Percentiles rank a stretch among this genome's conserved stretches.
Evolutionary conservation across 35 echinoderm and acorn worm species (phyloP).

Genomic region (Chiridota heheva): DNA sequence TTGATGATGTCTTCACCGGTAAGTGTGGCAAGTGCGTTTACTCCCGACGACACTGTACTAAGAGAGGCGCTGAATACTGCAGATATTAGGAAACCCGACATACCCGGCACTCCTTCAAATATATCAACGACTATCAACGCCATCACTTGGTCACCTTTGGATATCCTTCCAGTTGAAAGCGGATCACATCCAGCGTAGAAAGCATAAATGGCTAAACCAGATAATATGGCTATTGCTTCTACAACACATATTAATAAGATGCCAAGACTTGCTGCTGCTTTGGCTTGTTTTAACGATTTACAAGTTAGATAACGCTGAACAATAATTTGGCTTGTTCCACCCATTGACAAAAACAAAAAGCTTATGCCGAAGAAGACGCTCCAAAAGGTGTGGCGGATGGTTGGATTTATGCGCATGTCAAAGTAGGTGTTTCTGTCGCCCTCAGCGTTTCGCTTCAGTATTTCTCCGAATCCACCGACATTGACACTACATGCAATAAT

Average conservation of each 20-base stretch:
- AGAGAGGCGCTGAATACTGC: constrained; percentile 7
- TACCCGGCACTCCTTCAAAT: constrained; percentile 1
- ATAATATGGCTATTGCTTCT: neutral
- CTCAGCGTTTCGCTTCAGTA: neutral
- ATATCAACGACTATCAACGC: constrained; percentile 11
- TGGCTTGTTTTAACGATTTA: neutral
- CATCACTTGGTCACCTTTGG: constrained; percentile 8
- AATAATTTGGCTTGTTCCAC: constrained; percentile 15
- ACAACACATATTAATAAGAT: constrained; percentile 6
- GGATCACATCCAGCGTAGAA: constrained; percentile 20
- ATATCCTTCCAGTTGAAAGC: neutral
- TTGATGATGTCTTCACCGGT: constrained; percentile 21
- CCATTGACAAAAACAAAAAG: neutral
- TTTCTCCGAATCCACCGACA: constrained; percentile 7
- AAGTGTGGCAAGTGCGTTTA: constrained; percentile 12
- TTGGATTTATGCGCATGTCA: constrained; percentile 4
- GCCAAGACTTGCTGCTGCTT: neutral
- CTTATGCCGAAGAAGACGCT: constrained; percentile 19
- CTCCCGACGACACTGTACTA: constrained; percentile 13
- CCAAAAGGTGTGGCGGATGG: constrained; percentile 13
- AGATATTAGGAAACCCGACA: constrained; percentile 16
- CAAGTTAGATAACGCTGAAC: constrained; percentile 20
- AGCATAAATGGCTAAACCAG: constrained; percentile 10
- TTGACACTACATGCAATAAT: constrained; percentile 1
- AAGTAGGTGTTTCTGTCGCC: neutral